Evolutionary conservation across 2,888 invertebrate genomes (phyloP).

Genomic region (Thymelicus acteon): DNA sequence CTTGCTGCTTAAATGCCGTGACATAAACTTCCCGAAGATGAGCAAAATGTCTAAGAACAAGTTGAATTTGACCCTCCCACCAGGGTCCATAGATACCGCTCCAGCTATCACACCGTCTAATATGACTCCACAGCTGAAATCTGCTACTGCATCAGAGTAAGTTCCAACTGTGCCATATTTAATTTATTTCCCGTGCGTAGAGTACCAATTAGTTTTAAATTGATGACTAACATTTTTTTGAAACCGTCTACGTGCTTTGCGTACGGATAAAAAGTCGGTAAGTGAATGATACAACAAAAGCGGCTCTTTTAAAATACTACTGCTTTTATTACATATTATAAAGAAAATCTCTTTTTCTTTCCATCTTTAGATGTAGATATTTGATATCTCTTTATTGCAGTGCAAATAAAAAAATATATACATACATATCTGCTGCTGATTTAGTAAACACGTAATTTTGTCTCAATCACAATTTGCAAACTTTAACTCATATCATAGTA

Average conservation of each 20-base stretch:
- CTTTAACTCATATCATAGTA: neutral
- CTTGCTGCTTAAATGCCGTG: slow-evolving; percentile 52
- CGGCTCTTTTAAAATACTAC: neutral
- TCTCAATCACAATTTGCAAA: neutral
- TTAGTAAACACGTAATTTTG: neutral
- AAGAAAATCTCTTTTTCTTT: neutral
- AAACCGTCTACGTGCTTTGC: slow-evolving; percentile 23
- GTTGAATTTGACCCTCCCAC: slow-evolving; percentile 94
- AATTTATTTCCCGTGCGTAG: neutral
- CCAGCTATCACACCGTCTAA: slow-evolving; percentile 85
- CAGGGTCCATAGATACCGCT: slow-evolving; percentile 93
- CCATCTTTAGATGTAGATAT: neutral
- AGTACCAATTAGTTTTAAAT: neutral
- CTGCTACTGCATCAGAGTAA: slow-evolving; percentile 84
- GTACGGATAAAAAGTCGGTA: slow-evolving; percentile 36
- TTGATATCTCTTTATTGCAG: neutral
- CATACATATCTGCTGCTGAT: neutral
- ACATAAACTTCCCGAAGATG: slow-evolving; percentile 62
- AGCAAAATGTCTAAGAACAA: slow-evolving; percentile 95
- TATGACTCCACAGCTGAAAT: slow-evolving; percentile 84
- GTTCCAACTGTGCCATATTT: slow-evolving; percentile 47
- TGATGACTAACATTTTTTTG: slow-evolving; percentile 15
- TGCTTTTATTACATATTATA: neutral
- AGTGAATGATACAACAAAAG: slow-evolving; percentile 1
- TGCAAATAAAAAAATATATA: neutral